Evolutionary conservation across 2,113 vertebrate genomes (phyloP), one percentile per base, ranked within the genome.

Genomic region (Falcunculus frontatus): DNA sequence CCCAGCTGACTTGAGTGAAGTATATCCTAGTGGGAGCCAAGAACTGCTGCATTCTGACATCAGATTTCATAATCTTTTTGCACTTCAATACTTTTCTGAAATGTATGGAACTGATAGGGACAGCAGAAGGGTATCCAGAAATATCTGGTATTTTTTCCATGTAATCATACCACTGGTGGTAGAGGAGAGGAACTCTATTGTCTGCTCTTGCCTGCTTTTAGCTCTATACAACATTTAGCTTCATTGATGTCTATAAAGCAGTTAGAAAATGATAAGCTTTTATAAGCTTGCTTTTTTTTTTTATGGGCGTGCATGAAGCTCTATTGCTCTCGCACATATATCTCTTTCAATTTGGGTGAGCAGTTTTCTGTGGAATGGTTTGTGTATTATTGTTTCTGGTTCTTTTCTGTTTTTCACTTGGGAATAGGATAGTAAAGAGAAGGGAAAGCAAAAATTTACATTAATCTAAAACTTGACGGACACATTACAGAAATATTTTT

Each of bases 271-370:
- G 0, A 7, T 19, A 13, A 49, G 5, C 13, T 17, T 56, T 57
- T 76, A 11, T 50, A 50, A 50, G 2, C 13, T 37, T 62, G 14
- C 47, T 42, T 21, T 18, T 37, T 37, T 22, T n/a, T 32, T 60
- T 81, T n/a, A 4, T 68, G n/a, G 13, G 8, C 26, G 6, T 29
- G 1, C 13, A 4, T 81, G 16, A n/a, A 26, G 10, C 69, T 74
- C 27, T 46, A 1, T 42, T 72, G 44, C 52, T 27, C 5, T 75
- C 32, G 49, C 14, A 17, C 9, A 3, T 44, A 19, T 2, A 53
- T 39, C 9, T 89, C 46, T 30, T 52, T 41, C 9, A 46, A 20
- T 72, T 64, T 8, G 1, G 0, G 0, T 37, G 21, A 53, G 7
- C 37, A 13, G 1, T 77, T 83, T 62, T 86, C 37, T 86, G 60